Base-by-base conservation (phyloP, 2,888 invertebrate species). In the Synergus laeviventris region DNA sequence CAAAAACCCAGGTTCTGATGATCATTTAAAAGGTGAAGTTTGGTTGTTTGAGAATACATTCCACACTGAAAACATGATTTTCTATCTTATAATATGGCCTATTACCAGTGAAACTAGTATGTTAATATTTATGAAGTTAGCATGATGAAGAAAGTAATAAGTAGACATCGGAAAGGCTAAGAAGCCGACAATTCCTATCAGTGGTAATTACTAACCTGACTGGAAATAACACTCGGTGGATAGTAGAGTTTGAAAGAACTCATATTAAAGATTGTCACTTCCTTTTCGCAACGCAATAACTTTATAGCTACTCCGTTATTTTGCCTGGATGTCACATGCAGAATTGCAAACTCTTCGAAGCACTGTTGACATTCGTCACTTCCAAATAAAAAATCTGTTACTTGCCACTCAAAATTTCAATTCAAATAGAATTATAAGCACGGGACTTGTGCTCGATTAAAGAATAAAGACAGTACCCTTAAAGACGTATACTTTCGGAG, bases 151-250 rank as follows among this genome's bases (percentile, higher is more conserved):
- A 66, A 64, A 64, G 64, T 42, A 31, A 62, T 42, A 12, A 42
- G 3, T 45, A 18, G 42, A 18, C 64, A 64, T 42, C 64, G 42
- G 21, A 42, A 66, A 45, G 24, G 14, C 45, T 31, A 36, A 11
- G 8, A 31, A n/a, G n/a, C 62, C 49, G 31, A 49, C 70, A 70
- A 70, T 45, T 8, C 24, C 12, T 9, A 24, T 70, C n/a, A n/a
- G 11, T 42, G 24, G 21, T n/a, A 49, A 70, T 70, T 70, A 70
- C 70, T 70, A 54, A 70, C 70, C 70, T 70, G 49, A 49, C 49
- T 70, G 49, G 70, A 49, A 70, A 70, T 45, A 70, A 70, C n/a
- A 70, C 70, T 70, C 45, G 70, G 70, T 70, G 70, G 70, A 24
- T 49, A 70, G 49, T 70, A 70, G 70, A 70, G 49, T 70, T 70